A percentile compares a stretch with the other conserved stretches of the same genome.
Evolutionary conservation across 2,113 vertebrate species (phyloP).

Genomic region (Oreamnos americanus): DNA sequence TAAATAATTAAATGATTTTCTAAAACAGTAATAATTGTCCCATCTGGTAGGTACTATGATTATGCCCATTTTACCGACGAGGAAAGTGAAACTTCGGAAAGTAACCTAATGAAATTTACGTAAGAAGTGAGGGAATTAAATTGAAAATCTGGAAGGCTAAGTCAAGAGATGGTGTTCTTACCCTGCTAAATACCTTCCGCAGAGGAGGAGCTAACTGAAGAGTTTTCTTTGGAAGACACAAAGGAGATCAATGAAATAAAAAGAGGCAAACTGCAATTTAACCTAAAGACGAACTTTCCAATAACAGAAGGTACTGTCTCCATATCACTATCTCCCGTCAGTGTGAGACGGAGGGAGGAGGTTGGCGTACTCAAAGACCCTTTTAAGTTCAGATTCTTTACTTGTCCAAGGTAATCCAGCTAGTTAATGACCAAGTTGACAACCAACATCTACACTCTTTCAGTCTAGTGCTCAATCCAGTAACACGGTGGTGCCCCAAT

Average conservation of each 20-base stretch:
- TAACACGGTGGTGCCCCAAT: not conserved
- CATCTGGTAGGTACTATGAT: not conserved
- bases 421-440: not conserved
- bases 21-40: not conserved
- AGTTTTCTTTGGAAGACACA: conserved; percentile 7
- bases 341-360: not conserved
- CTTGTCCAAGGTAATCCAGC: not conserved
- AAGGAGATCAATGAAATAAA: not conserved
- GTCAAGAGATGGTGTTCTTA: not conserved
- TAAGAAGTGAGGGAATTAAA: not conserved
- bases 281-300: not conserved
- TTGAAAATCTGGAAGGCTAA: not conserved
- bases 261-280: not conserved
- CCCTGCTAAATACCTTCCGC: not conserved
- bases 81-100: not conserved
- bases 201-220: not conserved
- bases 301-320: not conserved
- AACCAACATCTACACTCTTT: not conserved
- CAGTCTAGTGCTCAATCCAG: not conserved
- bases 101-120: not conserved
- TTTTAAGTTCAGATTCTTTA: not conserved
- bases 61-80: not conserved
- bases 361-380: not conserved
- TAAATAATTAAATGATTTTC: not conserved
- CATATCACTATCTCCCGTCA: not conserved